phyloP scores from a whole-genome alignment of 92 coral and sea anemone species.

The Epizoanthus illoricatus region DNA sequence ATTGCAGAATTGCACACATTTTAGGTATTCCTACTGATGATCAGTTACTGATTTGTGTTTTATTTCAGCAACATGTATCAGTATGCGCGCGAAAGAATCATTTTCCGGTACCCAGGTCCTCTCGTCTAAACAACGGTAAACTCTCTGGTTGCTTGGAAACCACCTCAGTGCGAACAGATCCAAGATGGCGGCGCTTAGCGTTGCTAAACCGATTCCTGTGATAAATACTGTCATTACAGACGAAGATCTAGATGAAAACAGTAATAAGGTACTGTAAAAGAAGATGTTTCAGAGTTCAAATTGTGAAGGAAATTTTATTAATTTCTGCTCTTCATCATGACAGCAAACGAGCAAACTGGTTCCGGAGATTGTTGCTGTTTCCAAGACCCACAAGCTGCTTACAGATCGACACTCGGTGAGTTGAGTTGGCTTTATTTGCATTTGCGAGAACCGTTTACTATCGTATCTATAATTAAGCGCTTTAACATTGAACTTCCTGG shows the following conservation, averaged over 20 bases:
- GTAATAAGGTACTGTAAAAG: constrained; percentile 45
- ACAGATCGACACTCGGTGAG: constrained; percentile 95
- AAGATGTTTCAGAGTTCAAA: neutral
- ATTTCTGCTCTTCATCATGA: neutral
- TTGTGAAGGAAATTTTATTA: neutral
- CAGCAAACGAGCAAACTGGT: constrained; percentile 53
- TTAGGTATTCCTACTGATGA: too few species aligned
- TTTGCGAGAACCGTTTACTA: too few species aligned
- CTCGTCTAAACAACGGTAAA: too few species aligned
- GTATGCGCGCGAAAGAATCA: too few species aligned
- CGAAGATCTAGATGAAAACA: constrained; percentile 59
- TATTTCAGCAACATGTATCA: too few species aligned
- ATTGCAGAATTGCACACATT: too few species aligned
- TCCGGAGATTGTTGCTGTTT: constrained; percentile 63
- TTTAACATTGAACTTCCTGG: too few species aligned
- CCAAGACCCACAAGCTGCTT: constrained; percentile 80
- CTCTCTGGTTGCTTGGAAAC: constrained; percentile 34
- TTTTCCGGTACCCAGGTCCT: too few species aligned
- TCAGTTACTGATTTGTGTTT: too few species aligned
- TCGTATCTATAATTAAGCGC: too few species aligned
- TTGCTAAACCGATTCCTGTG: constrained; percentile 78
- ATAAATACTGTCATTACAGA: constrained; percentile 89
- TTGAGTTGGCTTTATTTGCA: neutral
- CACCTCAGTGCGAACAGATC: constrained; percentile 12
- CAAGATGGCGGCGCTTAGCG: constrained; percentile 92